Percentiles rank a stretch among this genome's conserved stretches.
Evolutionary conservation across 2,797 vertebrate species (phyloP).

Genomic region (Garrulus glandarius): DNA sequence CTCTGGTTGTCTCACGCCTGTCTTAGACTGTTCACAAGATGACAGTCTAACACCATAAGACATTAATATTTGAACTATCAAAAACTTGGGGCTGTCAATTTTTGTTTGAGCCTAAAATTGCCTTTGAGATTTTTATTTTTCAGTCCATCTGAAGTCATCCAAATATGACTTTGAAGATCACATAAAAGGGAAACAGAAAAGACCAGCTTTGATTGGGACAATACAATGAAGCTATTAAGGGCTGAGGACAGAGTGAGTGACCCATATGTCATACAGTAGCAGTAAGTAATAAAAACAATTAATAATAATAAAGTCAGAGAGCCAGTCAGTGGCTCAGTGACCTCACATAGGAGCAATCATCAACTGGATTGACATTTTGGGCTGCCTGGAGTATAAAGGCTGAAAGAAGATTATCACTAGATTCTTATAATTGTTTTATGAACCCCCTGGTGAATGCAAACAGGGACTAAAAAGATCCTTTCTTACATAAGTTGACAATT

Average conservation of each 20-base stretch:
- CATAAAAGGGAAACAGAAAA: slow-evolving; percentile 33
- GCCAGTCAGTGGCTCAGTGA: background rate
- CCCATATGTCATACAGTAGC: slow-evolving; percentile 14
- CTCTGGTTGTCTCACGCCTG: background rate
- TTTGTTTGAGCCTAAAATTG: slow-evolving; percentile 5
- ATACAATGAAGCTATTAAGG: slow-evolving; percentile 49
- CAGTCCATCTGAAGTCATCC: background rate
- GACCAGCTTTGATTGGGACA: slow-evolving; percentile 29
- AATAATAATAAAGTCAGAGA: slow-evolving; percentile 31
- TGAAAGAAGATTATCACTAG: slow-evolving; percentile 69
- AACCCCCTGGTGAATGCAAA: slow-evolving; percentile 68
- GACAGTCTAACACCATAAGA: slow-evolving; percentile 27
- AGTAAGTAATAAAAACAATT: slow-evolving; percentile 45
- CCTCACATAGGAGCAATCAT: background rate
- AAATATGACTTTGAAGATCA: slow-evolving; percentile 33
- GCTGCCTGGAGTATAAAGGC: slow-evolving; percentile 54
- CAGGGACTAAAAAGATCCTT: slow-evolving; percentile 58
- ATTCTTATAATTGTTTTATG: slow-evolving; percentile 70
- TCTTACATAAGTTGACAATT: slow-evolving; percentile 61
- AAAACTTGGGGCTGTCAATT: background rate
- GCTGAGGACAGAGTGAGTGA: background rate
- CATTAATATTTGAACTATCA: background rate
- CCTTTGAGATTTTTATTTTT: slow-evolving; percentile 4
- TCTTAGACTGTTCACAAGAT: slow-evolving; percentile 27
- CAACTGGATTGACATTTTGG: slow-evolving; percentile 50